Evolutionary conservation across 2,888 invertebrate genomes (phyloP), one percentile per base, ranked within the genome.

Genomic region (Euphydryas editha): DNA sequence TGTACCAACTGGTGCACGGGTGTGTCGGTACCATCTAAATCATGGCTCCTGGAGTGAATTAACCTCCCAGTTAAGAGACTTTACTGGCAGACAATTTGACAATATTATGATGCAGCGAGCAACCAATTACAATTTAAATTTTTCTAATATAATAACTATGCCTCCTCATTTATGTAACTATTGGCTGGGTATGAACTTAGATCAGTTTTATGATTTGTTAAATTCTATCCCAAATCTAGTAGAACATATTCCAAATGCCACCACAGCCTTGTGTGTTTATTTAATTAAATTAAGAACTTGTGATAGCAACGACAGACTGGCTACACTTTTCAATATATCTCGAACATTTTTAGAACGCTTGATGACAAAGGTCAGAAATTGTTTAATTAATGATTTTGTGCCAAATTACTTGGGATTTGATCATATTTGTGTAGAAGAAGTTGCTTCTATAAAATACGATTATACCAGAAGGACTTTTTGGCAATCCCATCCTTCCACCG

Each of bases 241-340:
- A 46, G 51, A 56, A 44, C 59, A 71, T 65, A 66, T 70, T 56
- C 58, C 65, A 49, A 47, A 64, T 65, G 65, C 72, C 18, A 59
- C 62, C 67, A 49, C 68, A 24, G 70, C 67, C 36, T 67, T 72
- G 46, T 63, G 67, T 46, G 68, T 72, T 58, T 65, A 47, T 11
- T 66, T 68, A 36, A 47, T 46, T 5, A 71, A 71, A 57, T 17
- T 64, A 24, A 61, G 71, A 57, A 62, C 64, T 10, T 66, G 68
- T 21, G 66, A 71, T 15, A 71, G 64, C 21, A 67, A 68, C 64
- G 67, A 62, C 37, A 63, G 60, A 56, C 24, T 62, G 37, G 18
- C 58, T 10, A 51, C 51, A 13, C 30, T 62, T 5, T 66, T 66
- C 54, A 30, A 62, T 21, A 58, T 30, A 42, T 15, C 66, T 8